Conservation (phyloP, 2,113 vertebrate genomes). For the Crotalus horridus region DNA sequence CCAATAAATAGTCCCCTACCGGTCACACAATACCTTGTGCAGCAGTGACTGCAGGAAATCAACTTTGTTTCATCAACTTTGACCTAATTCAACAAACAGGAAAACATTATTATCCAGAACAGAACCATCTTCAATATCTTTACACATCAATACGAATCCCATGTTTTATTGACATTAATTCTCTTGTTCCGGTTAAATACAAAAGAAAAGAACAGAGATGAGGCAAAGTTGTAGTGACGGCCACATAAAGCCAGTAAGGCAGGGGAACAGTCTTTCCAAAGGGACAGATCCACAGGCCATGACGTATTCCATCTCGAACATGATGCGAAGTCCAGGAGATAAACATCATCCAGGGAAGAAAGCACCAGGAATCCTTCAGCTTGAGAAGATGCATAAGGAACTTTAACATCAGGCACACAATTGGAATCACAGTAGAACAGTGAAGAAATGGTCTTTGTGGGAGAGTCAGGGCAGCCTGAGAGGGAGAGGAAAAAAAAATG, state of each 20-base stretch:
- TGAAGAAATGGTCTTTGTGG: slow-evolving; percentile 88
- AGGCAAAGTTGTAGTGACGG: slow-evolving; percentile 87
- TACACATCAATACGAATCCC: slow-evolving; percentile 88
- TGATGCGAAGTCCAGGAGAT: slow-evolving; percentile 94
- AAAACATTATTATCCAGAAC: slow-evolving; percentile 10
- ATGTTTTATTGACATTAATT: slow-evolving; percentile 88
- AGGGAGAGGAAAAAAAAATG: slow-evolving; percentile 25
- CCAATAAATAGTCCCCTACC: slow-evolving; percentile 1
- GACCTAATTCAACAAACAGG: not conserved
- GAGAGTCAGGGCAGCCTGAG: slow-evolving; percentile 84
- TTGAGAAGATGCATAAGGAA: slow-evolving; percentile 83
- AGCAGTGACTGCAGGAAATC: not conserved
- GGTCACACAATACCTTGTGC: not conserved
- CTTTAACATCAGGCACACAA: slow-evolving; percentile 81
- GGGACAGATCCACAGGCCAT: slow-evolving; percentile 91
- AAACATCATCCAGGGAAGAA: slow-evolving; percentile 95
- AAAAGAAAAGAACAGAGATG: slow-evolving; percentile 91
- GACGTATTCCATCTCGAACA: slow-evolving; percentile 86
- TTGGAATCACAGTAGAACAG: slow-evolving; percentile 88
- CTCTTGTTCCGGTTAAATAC: slow-evolving; percentile 90
- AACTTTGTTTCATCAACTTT: not conserved
- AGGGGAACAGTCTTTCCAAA: slow-evolving; percentile 90
- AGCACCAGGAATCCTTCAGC: slow-evolving; percentile 92
- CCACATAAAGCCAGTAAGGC: slow-evolving; percentile 91
- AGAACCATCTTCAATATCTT: slow-evolving; percentile 22